phyloP scores from a whole-genome alignment of 2,797 vertebrate genomes.

The Oreonectes daqikongensis region DNA sequence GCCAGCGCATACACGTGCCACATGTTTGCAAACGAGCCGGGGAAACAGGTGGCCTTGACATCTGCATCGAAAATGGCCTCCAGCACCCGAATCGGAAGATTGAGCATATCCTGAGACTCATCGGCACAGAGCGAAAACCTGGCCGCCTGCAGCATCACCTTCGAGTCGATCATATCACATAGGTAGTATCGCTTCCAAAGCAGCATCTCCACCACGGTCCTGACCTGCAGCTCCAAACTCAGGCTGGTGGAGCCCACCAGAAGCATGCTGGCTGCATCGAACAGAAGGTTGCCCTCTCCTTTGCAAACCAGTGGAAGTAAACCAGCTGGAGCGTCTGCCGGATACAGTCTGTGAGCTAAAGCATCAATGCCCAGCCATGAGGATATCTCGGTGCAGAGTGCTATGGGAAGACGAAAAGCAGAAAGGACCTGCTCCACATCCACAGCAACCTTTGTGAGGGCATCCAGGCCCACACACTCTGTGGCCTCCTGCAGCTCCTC shows the following conservation, averaged over 20 bases:
- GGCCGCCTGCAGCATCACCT: constrained; percentile 96
- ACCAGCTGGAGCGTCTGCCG: constrained; percentile 84
- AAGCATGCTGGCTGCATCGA: constrained; percentile 89
- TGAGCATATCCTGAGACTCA: constrained; percentile 90
- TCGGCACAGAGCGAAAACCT: constrained; percentile 91
- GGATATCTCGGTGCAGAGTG: constrained; percentile 75
- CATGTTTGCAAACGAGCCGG: constrained; percentile 92
- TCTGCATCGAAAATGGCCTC: constrained; percentile 96
- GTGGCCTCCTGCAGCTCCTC: constrained; percentile 91
- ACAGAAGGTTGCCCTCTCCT: constrained; percentile 89
- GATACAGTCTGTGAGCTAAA: constrained; percentile 84
- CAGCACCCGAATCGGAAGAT: constrained; percentile 82
- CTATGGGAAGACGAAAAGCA: constrained; percentile 79
- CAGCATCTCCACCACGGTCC: constrained; percentile 95
- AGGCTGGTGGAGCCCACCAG: constrained; percentile 84
- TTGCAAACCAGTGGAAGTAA: constrained; percentile 88
- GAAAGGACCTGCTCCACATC: constrained; percentile 82
- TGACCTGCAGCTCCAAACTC: constrained; percentile 91
- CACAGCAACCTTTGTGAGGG: constrained; percentile 78
- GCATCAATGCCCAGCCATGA: constrained; percentile 84
- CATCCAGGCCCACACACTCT: constrained; percentile 82
- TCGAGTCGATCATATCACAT: constrained; percentile 94
- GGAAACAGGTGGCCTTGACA: constrained; percentile 93
- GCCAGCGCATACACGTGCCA: constrained; percentile 94
- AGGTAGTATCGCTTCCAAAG: constrained; percentile 92